Conservation (phyloP, 2,113 vertebrate genomes). For the Salvator merianae region DNA sequence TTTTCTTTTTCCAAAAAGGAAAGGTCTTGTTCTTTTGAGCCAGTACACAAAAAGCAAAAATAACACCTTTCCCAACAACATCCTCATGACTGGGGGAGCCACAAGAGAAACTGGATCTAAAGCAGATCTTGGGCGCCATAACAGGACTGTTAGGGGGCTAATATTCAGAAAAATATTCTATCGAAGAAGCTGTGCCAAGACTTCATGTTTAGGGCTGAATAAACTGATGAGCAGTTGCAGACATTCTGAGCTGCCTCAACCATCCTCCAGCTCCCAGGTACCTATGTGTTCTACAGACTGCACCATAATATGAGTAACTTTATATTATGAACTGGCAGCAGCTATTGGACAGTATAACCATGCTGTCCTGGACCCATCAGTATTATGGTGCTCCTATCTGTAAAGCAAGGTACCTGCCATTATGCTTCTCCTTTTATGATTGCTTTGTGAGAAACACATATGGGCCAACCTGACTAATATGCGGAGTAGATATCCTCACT, state of each 20-base stretch:
- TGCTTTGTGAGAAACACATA: background rate
- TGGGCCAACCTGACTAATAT: background rate
- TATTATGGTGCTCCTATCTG: too few species aligned
- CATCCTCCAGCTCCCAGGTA: too few species aligned
- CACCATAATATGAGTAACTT: too few species aligned
- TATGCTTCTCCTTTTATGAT: background rate
- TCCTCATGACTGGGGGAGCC: too few species aligned
- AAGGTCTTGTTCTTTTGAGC: background rate
- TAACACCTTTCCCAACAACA: background rate
- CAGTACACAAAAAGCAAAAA: background rate
- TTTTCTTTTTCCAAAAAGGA: background rate
- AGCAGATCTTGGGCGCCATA: background rate
- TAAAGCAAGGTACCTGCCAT: background rate
- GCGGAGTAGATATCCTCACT: too few species aligned
- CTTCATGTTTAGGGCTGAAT: background rate
- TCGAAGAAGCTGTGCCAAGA: background rate
- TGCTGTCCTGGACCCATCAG: too few species aligned
- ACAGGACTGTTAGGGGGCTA: background rate
- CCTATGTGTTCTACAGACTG: too few species aligned
- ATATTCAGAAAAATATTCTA: background rate
- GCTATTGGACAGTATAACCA: too few species aligned
- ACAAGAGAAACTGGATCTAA: background rate
- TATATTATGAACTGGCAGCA: too few species aligned
- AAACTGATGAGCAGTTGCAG: too few species aligned
- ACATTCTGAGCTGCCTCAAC: too few species aligned